Conservation (phyloP, 2,113 vertebrate genomes). For the Ondatra zibethicus region DNA sequence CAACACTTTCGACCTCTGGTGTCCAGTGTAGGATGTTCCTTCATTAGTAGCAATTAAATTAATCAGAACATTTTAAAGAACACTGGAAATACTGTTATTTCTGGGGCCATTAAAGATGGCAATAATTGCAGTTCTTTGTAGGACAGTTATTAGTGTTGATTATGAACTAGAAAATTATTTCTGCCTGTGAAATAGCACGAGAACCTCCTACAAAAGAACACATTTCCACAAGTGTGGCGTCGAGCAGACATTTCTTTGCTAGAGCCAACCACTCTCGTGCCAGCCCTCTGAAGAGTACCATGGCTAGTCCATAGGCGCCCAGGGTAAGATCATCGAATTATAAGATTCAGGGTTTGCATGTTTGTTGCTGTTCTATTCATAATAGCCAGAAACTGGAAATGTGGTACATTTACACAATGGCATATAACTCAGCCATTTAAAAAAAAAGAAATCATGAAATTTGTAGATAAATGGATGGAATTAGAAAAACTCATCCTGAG, state of each 20-base stretch:
- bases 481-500: neutral
- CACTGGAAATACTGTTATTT: neutral
- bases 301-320: neutral
- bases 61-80: conserved; percentile 50
- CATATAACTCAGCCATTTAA: neutral
- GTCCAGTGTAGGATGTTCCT: conserved; percentile 30
- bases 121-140: neutral
- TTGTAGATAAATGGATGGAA: neutral
- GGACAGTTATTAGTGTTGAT: neutral
- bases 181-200: neutral
- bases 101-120: neutral
- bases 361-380: neutral
- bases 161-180: conserved; percentile 44
- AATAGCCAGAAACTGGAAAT: neutral
- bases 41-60: neutral
- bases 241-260: conserved; percentile 20
- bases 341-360: neutral
- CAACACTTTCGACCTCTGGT: neutral
- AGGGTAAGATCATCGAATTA: neutral
- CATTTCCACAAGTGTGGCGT: conserved; percentile 2
- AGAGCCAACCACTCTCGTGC: neutral
- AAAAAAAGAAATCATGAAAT: neutral
- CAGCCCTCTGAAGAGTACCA: conserved; percentile 4
- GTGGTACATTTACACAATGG: too few species aligned
- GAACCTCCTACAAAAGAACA: conserved; percentile 23